Evolutionary conservation across 2,888 invertebrate genomes (phyloP), one percentile per base, ranked within the genome.

Genomic region (Melanostoma mellinum): DNA sequence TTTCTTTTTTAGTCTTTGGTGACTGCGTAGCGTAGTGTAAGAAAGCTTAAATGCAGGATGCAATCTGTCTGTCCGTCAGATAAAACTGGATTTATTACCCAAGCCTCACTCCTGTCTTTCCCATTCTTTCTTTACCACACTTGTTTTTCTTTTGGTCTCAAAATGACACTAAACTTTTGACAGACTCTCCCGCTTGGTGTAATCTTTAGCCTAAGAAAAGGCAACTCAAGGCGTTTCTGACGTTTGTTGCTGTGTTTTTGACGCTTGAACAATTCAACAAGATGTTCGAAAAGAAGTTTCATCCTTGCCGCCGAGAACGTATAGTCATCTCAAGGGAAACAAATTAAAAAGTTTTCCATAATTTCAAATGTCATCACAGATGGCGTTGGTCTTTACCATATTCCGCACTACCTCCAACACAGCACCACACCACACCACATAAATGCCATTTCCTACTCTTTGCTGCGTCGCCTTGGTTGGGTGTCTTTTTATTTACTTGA

Each of bases 311-410:
- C 4, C 44, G 44, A 32, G 10, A 8, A 42, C 8, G 20, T 40
- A 36, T 40, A 36, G 48, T 40, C 68, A 46, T 69, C 56, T 56
- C 46, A 46, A 6, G 63, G 36, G 44, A 71, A 63, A 65, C 65
- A 77, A 78, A 82, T 69, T 78, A 74, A 77, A 82, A 82, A 82
- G 44, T 82, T 82, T 82, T 77, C 73, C 69, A 77, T 78, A 82
- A 82, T 82, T 77, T 82, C 65, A 82, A 77, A 74, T 82, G 82
- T 82, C 77, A 82, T 77, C 73, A 53, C 82, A 82, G 82, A 77
- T 82, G 82, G 69, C 73, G 69, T 46, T 73, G 67, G 35, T 61
- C 42, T 60, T 42, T 61, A n/a, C 42, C 42, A 3, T 42, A 10
- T 32, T 2, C 5, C 6, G 46, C 9, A 46, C 44, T 38, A 8